Percentiles rank a stretch among this genome's conserved stretches.
phyloP scores from a whole-genome alignment of 2,113 vertebrate species.

The Scortum barcoo region DNA sequence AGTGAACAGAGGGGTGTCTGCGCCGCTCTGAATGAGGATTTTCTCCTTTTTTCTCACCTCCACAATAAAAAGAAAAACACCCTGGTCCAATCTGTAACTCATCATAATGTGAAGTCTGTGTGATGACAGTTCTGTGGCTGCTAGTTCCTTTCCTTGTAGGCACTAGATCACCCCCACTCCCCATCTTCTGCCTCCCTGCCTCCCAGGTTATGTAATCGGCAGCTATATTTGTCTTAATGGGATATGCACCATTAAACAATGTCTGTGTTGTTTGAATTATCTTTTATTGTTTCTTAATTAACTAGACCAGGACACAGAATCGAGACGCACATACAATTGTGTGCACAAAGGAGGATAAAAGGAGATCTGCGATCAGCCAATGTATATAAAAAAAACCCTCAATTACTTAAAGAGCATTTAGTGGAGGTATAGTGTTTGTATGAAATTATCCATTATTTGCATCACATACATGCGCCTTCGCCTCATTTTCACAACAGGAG shows the following conservation, averaged over 20 bases:
- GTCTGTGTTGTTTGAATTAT: constrained; percentile 62
- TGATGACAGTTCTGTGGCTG: constrained; percentile 37
- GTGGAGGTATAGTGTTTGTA: neutral
- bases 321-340: constrained; percentile 31
- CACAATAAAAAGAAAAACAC: constrained; percentile 18
- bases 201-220: constrained; percentile 75
- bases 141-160: constrained; percentile 48
- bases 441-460: neutral
- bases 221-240: constrained; percentile 76
- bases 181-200: constrained; percentile 52
- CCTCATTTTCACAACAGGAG: neutral
- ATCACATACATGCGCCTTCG: neutral
- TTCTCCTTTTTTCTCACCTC: constrained; percentile 23
- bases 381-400: neutral
- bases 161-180: constrained; percentile 34
- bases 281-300: constrained; percentile 67
- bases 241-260: constrained; percentile 74
- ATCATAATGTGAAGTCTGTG: constrained; percentile 31
- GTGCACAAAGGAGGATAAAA: constrained; percentile 17
- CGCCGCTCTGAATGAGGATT: constrained; percentile 54
- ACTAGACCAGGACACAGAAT: constrained; percentile 48
- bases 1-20: constrained; percentile 39
- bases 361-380: constrained; percentile 8
- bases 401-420: neutral
- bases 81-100: constrained; percentile 43